These are phyloP conservation scores for Lottia gigantea DNA, from an alignment of 2,888 invertebrate species.

Conservation along the genomic window DNA sequence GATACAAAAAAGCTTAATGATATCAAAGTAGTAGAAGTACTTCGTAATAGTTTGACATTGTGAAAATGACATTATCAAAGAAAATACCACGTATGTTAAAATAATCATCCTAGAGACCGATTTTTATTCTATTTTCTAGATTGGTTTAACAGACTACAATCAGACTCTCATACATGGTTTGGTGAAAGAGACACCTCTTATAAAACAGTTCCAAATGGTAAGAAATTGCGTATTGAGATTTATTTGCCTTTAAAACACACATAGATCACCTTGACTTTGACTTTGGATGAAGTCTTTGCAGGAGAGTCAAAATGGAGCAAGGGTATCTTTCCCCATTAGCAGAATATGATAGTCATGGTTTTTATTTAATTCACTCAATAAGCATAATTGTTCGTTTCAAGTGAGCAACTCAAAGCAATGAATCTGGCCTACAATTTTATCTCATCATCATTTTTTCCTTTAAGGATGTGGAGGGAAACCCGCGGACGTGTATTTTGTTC, in stretches of 20 bases:
- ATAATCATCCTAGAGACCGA: too few relatives aligned
- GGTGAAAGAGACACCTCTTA: background rate
- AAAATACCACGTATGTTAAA: too few relatives aligned
- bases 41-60: too few relatives aligned
- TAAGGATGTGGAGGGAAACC: conserved; percentile 31
- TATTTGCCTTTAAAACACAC: background rate
- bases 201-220: background rate
- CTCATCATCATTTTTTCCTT: background rate
- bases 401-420: too few relatives aligned
- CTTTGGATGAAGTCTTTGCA: background rate
- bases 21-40: too few relatives aligned
- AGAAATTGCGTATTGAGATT: background rate
- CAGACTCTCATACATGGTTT: conserved; percentile 2
- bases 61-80: too few relatives aligned
- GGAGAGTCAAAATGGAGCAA: background rate
- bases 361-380: too few relatives aligned
- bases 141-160: background rate
- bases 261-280: background rate
- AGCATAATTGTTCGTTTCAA: too few relatives aligned
- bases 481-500: conserved; percentile 31
- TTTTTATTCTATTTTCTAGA: background rate
- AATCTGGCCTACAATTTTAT: too few relatives aligned
- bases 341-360: too few relatives aligned
- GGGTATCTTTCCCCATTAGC: too few relatives aligned
- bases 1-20: too few relatives aligned